Evolutionary conservation across 2,888 invertebrate species (phyloP), one percentile per base, ranked within the genome.

Genomic region (Melieria crassipennis): DNA sequence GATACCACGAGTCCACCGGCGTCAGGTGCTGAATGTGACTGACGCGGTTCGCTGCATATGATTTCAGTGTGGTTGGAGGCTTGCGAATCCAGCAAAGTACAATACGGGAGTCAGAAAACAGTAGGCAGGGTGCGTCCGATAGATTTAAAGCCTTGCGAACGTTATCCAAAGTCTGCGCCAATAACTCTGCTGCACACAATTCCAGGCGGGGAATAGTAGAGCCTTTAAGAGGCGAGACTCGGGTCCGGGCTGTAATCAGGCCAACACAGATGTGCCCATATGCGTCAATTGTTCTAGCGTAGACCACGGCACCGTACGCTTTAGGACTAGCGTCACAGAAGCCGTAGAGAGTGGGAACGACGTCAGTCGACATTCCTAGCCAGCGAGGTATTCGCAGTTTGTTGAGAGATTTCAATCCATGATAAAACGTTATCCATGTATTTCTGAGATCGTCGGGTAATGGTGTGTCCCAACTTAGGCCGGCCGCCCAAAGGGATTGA

Each of bases 1-100:
- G 55, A n/a, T 56, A 30, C 56, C 69, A 63, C 11, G 16, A 3
- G 11, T 64, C 43, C 1, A 60, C 43, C 16, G 58, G 16, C 10
- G 70, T 48, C 42, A 47, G 52, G 0, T 3, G n/a, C 47, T 73
- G 70, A 10, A 75, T 73, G 11, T 72, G 56, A 30, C 65, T 43
- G 7, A 75, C 57, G 0, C 68, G 70, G 60, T 72, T 70, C 1
- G 64, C 43, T 1, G 65, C 50, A n/a, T 43, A 65, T 45, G 52
- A 11, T 11, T 64, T 64, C 9, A 70, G 43, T 11, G 50, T 11
- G 0, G 65, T 11, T 52, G 42, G 50, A 11, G 58, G 10, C 6
- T 58, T 50, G 1, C 60, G 46, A 3, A 65, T 47, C 65, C 65
- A 70, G 4, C 47, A 56, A 9, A 65, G n/a, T 5, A 45, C 65